These are phyloP conservation scores for Sarcophaga carnaria DNA, from an alignment of 2,888 invertebrate genomes.

Conservation along the genomic window DNA sequence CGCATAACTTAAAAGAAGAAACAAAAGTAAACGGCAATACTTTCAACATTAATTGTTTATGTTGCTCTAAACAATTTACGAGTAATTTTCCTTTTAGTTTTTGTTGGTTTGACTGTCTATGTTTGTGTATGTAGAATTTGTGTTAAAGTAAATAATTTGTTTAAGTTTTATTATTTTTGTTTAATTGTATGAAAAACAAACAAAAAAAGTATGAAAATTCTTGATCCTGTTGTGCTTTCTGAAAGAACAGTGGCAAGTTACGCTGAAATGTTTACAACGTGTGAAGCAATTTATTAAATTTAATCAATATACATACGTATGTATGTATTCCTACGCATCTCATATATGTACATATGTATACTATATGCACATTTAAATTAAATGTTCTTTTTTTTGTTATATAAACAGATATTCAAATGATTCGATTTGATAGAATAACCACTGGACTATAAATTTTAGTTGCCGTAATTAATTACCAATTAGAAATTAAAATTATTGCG, in stretches of 20 bases:
- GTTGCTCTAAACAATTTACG: slow-evolving; percentile 45
- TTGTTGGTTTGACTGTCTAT: too few species aligned
- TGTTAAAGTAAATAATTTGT: slow-evolving; percentile 16
- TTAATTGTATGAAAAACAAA: too few species aligned
- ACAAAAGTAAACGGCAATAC: slow-evolving; percentile 17
- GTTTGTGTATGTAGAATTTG: neutral
- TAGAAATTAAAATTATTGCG: neutral
- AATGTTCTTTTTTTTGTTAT: neutral
- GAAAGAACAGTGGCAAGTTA: slow-evolving; percentile 47
- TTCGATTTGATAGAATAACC: neutral
- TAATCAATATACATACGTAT: slow-evolving; percentile 29
- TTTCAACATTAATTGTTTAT: slow-evolving; percentile 39
- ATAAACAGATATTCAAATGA: neutral
- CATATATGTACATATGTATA: neutral
- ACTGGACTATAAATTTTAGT: neutral
- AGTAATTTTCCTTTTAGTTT: slow-evolving; percentile 36
- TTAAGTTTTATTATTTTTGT: slow-evolving; percentile 1
- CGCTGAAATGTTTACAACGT: slow-evolving; percentile 79
- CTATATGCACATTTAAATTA: neutral
- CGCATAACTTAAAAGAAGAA: neutral
- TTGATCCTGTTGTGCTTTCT: slow-evolving; percentile 46
- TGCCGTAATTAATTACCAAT: neutral
- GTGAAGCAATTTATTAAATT: slow-evolving; percentile 75
- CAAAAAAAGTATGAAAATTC: slow-evolving; percentile 16
- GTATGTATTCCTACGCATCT: neutral